Conservation (phyloP, 2,888 invertebrate genomes). For the Melipona beecheii region DNA sequence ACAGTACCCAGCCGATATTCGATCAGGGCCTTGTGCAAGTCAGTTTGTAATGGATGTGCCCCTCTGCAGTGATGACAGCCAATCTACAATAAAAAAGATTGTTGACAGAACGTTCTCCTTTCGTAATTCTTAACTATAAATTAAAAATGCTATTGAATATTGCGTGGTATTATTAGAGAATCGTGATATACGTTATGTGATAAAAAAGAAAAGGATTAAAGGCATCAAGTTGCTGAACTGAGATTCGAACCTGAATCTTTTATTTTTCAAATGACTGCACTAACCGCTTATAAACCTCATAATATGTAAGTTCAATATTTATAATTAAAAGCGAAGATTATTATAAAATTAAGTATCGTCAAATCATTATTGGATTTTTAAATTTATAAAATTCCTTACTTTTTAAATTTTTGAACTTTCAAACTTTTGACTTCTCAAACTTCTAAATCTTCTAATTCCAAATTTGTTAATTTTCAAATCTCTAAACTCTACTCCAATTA, state of each 20-base stretch:
- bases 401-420: background rate
- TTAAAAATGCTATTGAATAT: background rate
- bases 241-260: background rate
- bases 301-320: background rate
- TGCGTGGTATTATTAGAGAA: background rate
- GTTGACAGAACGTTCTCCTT: background rate
- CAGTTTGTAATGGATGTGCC: conserved; percentile 73
- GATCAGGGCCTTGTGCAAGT: conserved; percentile 77
- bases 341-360: background rate
- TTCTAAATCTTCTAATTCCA: background rate
- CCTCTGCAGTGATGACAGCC: conserved; percentile 82
- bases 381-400: background rate
- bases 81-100: conserved; percentile 67
- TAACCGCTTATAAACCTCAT: background rate
- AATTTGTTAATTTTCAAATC: background rate
- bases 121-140: background rate
- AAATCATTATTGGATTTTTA: background rate
- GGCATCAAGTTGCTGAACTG: background rate
- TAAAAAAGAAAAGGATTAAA: background rate
- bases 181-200: background rate
- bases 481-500: background rate
- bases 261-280: background rate
- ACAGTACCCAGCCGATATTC: conserved; percentile 78
- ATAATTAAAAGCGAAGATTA: background rate
- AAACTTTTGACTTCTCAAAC: background rate